Percentiles rank a stretch among this genome's conserved stretches.
Conservation (phyloP, 2,888 invertebrate genomes). For the Pseudeuparius sepicola region DNA sequence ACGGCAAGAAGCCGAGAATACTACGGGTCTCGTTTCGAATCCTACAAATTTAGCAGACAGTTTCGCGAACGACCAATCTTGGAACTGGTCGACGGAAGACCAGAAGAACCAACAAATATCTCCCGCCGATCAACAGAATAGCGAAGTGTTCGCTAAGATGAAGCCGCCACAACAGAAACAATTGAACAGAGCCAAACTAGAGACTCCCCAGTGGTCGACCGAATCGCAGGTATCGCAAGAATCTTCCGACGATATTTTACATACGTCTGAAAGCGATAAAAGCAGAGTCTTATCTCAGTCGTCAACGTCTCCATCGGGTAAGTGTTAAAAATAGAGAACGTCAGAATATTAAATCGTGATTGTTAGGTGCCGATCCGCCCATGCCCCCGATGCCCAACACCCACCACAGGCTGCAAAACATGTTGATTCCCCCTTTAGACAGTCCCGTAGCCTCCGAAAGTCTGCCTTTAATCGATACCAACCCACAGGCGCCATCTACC, state of each 20-base stretch:
- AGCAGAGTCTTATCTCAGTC: too few relatives aligned
- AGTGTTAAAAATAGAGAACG: too few relatives aligned
- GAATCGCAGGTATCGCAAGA: conserved; percentile 58
- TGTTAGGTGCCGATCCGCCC: too few relatives aligned
- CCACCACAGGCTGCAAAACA: too few relatives aligned
- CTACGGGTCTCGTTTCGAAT: background rate
- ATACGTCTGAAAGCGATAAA: conserved; percentile 51
- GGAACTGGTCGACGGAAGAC: conserved; percentile 54
- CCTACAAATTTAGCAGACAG: conserved; percentile 41
- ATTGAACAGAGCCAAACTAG: conserved; percentile 29
- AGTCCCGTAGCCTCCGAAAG: too few relatives aligned
- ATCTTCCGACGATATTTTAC: conserved; percentile 51
- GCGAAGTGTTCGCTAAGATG: conserved; percentile 21
- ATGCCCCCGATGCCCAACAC: too few relatives aligned
- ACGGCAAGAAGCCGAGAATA: conserved; percentile 29
- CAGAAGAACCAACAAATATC: conserved; percentile 24
- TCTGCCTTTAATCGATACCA: too few relatives aligned
- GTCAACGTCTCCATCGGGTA: too few relatives aligned
- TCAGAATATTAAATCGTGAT: too few relatives aligned
- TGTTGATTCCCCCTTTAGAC: too few relatives aligned
- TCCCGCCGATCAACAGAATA: conserved; percentile 12
- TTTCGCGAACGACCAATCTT: conserved; percentile 47
- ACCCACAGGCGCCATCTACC: too few relatives aligned
- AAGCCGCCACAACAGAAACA: background rate
- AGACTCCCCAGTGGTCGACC: conserved; percentile 54